These are phyloP conservation scores for Haliclona indistincta DNA, from an alignment of 37 sponge, comb jelly and placozoan genomes.

Conservation along the genomic window DNA sequence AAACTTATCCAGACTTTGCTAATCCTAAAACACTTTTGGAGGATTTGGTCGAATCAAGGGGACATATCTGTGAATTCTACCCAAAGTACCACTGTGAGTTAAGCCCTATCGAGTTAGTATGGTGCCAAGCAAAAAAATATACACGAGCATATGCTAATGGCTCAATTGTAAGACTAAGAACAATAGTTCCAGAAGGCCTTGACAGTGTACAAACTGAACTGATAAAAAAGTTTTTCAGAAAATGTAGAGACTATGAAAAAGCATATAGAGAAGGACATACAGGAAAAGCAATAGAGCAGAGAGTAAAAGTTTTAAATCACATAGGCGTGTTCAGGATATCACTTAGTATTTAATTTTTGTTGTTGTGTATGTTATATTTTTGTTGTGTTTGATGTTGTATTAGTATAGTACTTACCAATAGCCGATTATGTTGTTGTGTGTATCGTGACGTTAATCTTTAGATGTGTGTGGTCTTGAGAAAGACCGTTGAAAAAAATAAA, in stretches of 20 bases:
- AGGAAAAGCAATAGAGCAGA: too few species aligned
- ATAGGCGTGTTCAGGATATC: conserved; percentile 3
- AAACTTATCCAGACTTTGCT: conserved; percentile 37
- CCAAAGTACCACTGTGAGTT: conserved; percentile 63
- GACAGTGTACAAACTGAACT: conserved; percentile 11
- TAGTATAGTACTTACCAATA: too few species aligned
- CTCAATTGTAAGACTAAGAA: conserved; percentile 34
- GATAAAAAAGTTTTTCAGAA: too few species aligned
- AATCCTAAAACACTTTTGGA: conserved; percentile 17
- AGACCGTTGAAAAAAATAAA: too few species aligned
- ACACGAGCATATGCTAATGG: conserved; percentile 38
- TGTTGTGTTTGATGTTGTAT: too few species aligned
- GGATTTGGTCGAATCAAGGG: conserved; percentile 16
- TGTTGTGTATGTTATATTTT: neutral
- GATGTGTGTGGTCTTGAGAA: too few species aligned
- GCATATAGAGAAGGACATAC: too few species aligned
- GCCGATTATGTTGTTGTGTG: too few species aligned
- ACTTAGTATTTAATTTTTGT: neutral
- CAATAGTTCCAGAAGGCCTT: conserved; percentile 37
- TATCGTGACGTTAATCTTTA: too few species aligned
- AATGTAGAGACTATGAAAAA: too few species aligned
- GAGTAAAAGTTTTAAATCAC: conserved; percentile 26
- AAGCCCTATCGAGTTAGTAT: too few species aligned
- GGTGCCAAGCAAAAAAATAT: conserved; percentile 47
- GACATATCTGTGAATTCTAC: conserved; percentile 26